These are phyloP conservation scores for Siphonodentalium dalli DNA, from an alignment of 2,888 invertebrate species.

Conservation along the genomic window DNA sequence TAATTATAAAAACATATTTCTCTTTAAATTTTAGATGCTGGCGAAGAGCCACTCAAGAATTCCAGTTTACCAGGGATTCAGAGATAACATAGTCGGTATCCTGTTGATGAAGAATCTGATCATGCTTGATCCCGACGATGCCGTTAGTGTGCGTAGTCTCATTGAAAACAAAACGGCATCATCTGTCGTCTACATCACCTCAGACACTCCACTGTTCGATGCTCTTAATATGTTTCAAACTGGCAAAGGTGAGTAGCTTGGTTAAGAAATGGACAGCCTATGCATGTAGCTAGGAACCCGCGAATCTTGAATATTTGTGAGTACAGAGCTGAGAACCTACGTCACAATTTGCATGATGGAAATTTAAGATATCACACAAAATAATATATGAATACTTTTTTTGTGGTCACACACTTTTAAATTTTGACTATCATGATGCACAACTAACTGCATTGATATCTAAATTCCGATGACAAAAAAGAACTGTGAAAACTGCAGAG, in stretches of 20 bases:
- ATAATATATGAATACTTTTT: no score
- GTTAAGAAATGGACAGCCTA: not conserved
- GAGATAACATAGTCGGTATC: constrained; percentile 49
- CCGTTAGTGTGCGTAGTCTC: constrained; percentile 44
- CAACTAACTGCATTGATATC: no score
- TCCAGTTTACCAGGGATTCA: constrained; percentile 53
- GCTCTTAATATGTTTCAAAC: constrained; percentile 63
- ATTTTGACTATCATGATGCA: no score
- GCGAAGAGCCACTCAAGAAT: constrained; percentile 53
- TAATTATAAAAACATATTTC: not conserved
- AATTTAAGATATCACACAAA: no score
- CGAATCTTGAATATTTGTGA: not conserved
- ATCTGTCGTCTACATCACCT: constrained; percentile 40
- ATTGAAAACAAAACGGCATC: constrained; percentile 37
- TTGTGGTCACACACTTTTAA: no score
- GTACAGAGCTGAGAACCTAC: not conserved
- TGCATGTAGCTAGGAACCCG: not conserved
- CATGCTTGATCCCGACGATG: constrained; percentile 51
- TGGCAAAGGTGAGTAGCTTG: constrained; percentile 60
- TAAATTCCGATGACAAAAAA: no score
- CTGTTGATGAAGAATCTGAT: constrained; percentile 60
- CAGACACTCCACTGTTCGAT: constrained; percentile 58
- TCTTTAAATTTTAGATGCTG: constrained; percentile 40
- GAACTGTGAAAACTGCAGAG: no score
- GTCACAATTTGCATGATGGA: no score